Evolutionary conservation across 64 coral and sea anemone genomes (phyloP).

Genomic region (Actinia equina): DNA sequence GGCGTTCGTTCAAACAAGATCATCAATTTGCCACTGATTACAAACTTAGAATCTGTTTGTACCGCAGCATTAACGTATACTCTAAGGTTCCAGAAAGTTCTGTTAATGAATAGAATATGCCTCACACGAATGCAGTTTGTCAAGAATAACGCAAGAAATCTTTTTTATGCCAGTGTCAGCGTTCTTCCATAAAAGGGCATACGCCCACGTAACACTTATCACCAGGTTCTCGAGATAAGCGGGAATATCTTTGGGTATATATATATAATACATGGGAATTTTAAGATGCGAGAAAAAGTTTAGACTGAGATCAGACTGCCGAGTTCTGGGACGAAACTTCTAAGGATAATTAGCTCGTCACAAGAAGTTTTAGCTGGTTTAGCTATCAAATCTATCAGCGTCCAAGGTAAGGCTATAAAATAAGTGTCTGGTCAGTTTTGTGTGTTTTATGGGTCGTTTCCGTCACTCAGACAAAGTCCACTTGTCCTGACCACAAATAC

Average conservation of each 20-base stretch:
- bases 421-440: neutral
- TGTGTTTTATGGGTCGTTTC: neutral
- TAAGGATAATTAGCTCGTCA: too few species aligned
- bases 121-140: neutral
- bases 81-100: neutral
- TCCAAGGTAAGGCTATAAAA: neutral
- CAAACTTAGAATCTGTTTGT: neutral
- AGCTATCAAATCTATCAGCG: too few species aligned
- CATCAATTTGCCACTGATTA: neutral
- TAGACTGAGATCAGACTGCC: neutral
- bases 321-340: too few species aligned
- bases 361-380: too few species aligned
- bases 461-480: neutral
- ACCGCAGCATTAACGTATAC: neutral
- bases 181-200: constrained; percentile 4
- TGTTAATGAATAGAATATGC: neutral
- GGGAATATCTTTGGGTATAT: neutral
- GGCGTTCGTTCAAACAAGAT: neutral
- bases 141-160: neutral
- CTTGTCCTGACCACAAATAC: neutral
- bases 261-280: neutral
- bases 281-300: neutral
- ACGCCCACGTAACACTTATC: neutral
- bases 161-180: neutral
- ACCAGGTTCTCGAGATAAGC: neutral